Conservation (phyloP, 2,888 invertebrate genomes). For the Carpatolechia fugitivella region DNA sequence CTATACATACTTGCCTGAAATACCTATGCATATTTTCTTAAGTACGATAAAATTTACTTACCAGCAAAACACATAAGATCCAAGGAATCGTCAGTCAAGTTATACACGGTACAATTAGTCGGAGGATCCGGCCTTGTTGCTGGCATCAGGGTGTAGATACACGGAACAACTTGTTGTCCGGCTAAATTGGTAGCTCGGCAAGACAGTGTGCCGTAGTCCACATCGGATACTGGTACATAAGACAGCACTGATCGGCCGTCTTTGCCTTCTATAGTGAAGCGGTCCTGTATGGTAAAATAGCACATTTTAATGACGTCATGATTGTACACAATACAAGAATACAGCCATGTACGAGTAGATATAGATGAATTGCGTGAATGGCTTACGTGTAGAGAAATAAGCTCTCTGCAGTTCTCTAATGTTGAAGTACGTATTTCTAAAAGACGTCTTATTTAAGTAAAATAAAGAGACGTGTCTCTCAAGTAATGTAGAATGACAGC, state of each 20-base stretch:
- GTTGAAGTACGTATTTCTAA: too few species aligned
- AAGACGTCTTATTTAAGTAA: too few species aligned
- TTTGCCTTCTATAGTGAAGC: conserved; percentile 77
- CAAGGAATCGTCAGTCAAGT: conserved; percentile 87
- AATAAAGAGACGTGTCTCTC: too few species aligned
- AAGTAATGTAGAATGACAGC: too few species aligned
- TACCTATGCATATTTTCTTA: too few species aligned
- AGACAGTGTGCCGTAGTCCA: conserved; percentile 88
- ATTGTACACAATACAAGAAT: too few species aligned
- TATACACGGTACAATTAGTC: conserved; percentile 87
- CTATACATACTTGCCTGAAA: too few species aligned
- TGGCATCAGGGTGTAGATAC: conserved; percentile 86
- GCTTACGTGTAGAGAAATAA: too few species aligned
- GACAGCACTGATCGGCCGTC: conserved; percentile 83
- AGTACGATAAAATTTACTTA: conserved; percentile 18
- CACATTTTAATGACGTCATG: too few species aligned
- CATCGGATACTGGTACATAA: conserved; percentile 88
- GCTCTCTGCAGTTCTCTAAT: too few species aligned
- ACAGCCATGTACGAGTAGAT: too few species aligned
- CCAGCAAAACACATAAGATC: conserved; percentile 85
- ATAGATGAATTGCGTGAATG: too few species aligned
- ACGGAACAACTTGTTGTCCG: conserved; percentile 85
- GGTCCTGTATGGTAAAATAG: conserved; percentile 56
- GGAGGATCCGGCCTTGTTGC: conserved; percentile 89
- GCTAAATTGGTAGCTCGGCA: conserved; percentile 87